Percentiles rank a stretch among this genome's conserved stretches.
Evolutionary conservation across 2,113 vertebrate species (phyloP).

Genomic region (Gila orcuttii): DNA sequence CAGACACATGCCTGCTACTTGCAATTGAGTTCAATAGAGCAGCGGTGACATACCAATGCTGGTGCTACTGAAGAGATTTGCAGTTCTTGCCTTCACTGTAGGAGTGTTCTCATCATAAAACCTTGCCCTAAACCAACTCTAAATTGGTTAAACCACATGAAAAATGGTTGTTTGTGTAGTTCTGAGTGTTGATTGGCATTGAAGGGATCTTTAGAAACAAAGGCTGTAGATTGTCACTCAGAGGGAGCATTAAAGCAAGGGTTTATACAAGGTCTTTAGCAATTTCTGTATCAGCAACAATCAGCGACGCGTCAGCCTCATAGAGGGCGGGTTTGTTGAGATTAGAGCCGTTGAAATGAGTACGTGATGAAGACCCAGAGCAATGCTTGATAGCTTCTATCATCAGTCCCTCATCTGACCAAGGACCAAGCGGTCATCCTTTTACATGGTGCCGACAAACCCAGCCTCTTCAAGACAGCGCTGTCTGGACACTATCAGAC

Average conservation of each 20-base stretch:
- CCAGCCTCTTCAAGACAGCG: conserved; percentile 37
- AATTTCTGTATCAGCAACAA: conserved; percentile 55
- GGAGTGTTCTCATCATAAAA: conserved; percentile 45
- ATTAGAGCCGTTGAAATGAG: conserved; percentile 69
- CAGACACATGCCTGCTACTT: conserved; percentile 70
- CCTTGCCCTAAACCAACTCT: background rate
- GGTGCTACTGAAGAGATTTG: conserved; percentile 31
- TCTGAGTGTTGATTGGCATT: background rate
- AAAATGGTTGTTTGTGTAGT: conserved; percentile 33
- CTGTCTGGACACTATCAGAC: conserved; percentile 45
- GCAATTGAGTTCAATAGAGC: conserved; percentile 49
- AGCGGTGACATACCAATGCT: conserved; percentile 47
- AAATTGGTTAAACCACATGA: conserved; percentile 15
- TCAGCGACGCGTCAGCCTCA: conserved; percentile 47
- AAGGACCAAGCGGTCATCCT: conserved; percentile 59
- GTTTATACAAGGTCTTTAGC: conserved; percentile 55
- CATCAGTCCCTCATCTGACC: conserved; percentile 75
- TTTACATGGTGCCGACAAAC: conserved; percentile 43
- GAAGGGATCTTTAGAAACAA: conserved; percentile 37
- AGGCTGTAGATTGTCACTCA: conserved; percentile 47
- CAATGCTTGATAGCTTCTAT: conserved; percentile 68
- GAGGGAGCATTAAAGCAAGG: conserved; percentile 50
- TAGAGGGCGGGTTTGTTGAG: conserved; percentile 46
- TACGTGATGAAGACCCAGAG: conserved; percentile 72
- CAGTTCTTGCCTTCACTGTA: conserved; percentile 31